phyloP scores from a whole-genome alignment of 1,140 invertebrate species.

The Triops longicaudatus region DNA sequence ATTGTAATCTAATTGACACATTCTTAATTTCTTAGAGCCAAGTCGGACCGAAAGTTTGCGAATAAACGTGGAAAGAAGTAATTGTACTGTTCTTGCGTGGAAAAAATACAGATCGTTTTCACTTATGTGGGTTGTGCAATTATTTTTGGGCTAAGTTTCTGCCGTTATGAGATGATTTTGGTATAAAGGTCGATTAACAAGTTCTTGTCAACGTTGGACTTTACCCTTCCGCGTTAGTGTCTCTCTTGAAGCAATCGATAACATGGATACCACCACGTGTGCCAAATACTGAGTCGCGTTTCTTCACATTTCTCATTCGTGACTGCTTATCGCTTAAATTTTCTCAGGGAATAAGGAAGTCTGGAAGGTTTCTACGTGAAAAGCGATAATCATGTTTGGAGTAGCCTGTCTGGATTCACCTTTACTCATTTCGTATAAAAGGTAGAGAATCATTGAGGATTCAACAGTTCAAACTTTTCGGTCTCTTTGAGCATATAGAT shows the following conservation, averaged over 20 bases:
- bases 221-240: neutral
- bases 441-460: neutral
- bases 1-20: too few relatives aligned
- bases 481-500: neutral
- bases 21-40: neutral
- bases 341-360: neutral
- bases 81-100: neutral
- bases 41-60: neutral
- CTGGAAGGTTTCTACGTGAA: neutral
- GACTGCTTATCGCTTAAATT: neutral
- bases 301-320: neutral
- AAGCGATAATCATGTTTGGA: neutral
- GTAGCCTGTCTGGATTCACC: neutral
- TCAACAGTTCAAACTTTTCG: neutral
- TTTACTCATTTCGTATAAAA: neutral
- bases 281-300: neutral
- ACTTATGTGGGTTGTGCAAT: neutral
- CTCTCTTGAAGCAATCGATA: neutral
- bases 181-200: neutral
- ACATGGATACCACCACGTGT: neutral
- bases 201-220: neutral
- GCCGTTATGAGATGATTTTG: neutral
- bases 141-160: neutral
- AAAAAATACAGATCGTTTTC: neutral
- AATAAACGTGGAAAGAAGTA: slow-evolving; percentile 4